Conservation (phyloP, 2,113 vertebrate genomes). For the Nothobranchius furzeri region DNA sequence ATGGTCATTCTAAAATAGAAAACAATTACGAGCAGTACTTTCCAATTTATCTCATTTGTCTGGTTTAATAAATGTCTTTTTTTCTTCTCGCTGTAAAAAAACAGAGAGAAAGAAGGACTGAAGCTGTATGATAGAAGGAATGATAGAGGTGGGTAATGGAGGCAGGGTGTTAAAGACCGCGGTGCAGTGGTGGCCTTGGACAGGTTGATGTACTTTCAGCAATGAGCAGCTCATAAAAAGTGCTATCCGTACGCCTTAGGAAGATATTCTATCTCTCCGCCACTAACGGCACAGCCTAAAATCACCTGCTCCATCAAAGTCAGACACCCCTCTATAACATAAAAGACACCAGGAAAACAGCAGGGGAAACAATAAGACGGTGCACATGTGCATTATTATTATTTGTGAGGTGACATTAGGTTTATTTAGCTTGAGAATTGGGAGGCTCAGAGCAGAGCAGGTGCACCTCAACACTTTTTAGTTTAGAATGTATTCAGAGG, state of each 20-base stretch:
- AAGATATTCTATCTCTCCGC: conserved; percentile 80
- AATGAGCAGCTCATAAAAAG: conserved; percentile 85
- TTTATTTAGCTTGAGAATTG: conserved; percentile 53
- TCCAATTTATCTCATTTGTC: conserved; percentile 59
- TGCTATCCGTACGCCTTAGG: conserved; percentile 79
- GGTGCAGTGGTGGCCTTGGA: conserved; percentile 68
- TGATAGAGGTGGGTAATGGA: conserved; percentile 67
- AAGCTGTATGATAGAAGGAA: conserved; percentile 49
- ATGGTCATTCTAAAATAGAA: conserved; percentile 50
- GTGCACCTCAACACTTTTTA: conserved; percentile 14
- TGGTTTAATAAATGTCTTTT: conserved; percentile 55
- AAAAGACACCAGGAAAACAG: conserved; percentile 66
- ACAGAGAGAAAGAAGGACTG: conserved; percentile 13
- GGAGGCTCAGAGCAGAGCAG: conserved; percentile 37
- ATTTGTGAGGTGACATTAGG: conserved; percentile 47
- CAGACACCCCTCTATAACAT: conserved; percentile 71
- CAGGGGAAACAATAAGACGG: conserved; percentile 52
- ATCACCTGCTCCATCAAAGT: conserved; percentile 83
- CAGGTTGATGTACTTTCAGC: conserved; percentile 83
- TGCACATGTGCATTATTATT: conserved; percentile 26
- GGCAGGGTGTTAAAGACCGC: conserved; percentile 65
- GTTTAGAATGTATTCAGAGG: conserved; percentile 9
- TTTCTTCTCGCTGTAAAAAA: conserved; percentile 34
- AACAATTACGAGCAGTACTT: conserved; percentile 58
- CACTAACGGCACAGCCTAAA: conserved; percentile 78